Percentiles rank a stretch among this genome's conserved stretches.
Evolutionary conservation across 2,888 invertebrate genomes (phyloP).

Genomic region (Branchellion lobata): DNA sequence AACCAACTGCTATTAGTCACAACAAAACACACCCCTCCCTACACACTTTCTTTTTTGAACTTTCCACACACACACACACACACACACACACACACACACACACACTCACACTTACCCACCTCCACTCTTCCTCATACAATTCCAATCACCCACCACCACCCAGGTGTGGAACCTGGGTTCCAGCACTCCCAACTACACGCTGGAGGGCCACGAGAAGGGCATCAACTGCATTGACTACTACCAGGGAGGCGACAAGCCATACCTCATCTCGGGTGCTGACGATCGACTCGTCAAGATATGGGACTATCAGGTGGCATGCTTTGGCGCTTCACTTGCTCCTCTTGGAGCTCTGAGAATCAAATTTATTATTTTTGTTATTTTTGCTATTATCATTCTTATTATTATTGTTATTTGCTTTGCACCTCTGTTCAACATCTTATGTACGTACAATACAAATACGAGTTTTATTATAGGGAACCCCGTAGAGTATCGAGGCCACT

Average conservation of each 20-base stretch:
- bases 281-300: constrained; percentile 96
- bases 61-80: too few species aligned
- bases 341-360: not conserved
- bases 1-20: too few species aligned
- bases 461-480: too few species aligned
- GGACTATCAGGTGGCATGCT: constrained; percentile 75
- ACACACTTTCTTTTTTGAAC: too few species aligned
- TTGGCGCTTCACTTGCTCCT: not conserved
- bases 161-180: constrained; percentile 97
- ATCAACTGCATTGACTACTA: constrained; percentile 99
- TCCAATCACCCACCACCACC: not conserved
- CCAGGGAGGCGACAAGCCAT: constrained; percentile 97
- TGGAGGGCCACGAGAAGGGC: constrained; percentile 96
- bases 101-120: too few species aligned
- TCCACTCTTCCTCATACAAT: too few species aligned
- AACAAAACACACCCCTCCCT: too few species aligned
- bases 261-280: constrained; percentile 98
- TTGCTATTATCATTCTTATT: too few species aligned
- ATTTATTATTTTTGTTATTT: not conserved
- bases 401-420: not conserved
- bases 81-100: too few species aligned
- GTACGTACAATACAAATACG: too few species aligned
- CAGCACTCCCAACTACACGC: constrained; percentile 91
- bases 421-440: not conserved
- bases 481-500: too few species aligned